Evolutionary conservation across 2,888 invertebrate species (phyloP), one percentile per base, ranked within the genome.

Genomic region (Amblyteles armatorius): DNA sequence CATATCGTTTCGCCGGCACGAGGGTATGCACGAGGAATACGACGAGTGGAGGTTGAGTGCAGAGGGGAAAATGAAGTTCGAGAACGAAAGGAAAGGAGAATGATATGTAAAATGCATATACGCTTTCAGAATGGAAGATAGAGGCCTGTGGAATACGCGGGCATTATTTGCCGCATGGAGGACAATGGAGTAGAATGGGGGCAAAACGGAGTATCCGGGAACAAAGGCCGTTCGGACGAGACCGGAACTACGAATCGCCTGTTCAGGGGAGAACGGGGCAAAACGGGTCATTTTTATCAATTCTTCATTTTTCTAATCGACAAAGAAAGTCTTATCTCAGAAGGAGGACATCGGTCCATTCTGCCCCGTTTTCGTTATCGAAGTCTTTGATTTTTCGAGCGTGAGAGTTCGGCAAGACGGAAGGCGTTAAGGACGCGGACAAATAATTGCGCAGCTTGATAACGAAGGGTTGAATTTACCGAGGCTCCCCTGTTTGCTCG

Each of bases 1-100:
- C 72, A 57, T 36, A 40, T 72, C 57, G 33, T 36, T 72, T 57
- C 13, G 9, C 72, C 72, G 40, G 72, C 55, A 26, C 36, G 19
- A 50, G 26, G n/a, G 33, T 22, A 57, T 40, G 67, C 36, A 44
- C 22, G 26, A 7, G 19, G 7, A 36, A 72, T 40, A 57, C 72
- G 40, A 60, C 65, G 65, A 65, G 36, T 48, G 5, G 26, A 52
- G 29, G 29, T 48, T 40, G 50, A 50, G 44, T 26, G 76, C 26
- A 22, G 33, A 44, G 40, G 67, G 26, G 65, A 63, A 67, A 52
- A 19, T 50, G 16, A 63, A 16, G 22, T 36, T 50, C 6, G 65
- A 65, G 19, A 65, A 26, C 57, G 48, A 33, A 16, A 19, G 22
- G 16, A 40, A 50, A 69, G 36, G 26, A 19, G 13, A 11, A 19